Conservation (phyloP, 2,888 invertebrate species). For the Epicampocera succincta region DNA sequence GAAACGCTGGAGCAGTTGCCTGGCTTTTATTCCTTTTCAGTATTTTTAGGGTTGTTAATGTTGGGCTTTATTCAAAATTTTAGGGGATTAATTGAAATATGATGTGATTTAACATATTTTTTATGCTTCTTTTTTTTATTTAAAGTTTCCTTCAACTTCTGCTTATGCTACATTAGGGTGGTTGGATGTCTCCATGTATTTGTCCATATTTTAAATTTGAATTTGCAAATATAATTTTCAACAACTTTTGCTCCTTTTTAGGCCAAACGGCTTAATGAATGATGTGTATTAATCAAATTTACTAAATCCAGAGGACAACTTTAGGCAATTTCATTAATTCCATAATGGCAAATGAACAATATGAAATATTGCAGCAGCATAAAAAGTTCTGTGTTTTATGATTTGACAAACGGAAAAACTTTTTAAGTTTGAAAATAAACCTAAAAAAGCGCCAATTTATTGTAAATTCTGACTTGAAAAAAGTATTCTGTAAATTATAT, state of each 20-base stretch:
- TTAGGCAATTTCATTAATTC: constrained; percentile 40
- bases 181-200: background rate
- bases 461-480: too few relatives aligned
- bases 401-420: too few relatives aligned
- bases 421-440: too few relatives aligned
- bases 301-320: constrained; percentile 50
- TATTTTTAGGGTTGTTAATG: constrained; percentile 16
- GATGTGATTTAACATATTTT: constrained; percentile 59
- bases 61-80: constrained; percentile 32
- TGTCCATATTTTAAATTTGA: background rate
- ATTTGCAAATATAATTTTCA: constrained; percentile 20
- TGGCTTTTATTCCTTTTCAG: background rate
- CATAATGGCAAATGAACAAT: background rate
- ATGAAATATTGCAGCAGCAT: constrained; percentile 4
- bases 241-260: background rate
- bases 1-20: background rate
- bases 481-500: too few relatives aligned
- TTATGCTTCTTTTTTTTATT: background rate
- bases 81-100: constrained; percentile 63
- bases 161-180: too few relatives aligned
- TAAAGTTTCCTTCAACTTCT: background rate
- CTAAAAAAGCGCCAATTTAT: too few relatives aligned
- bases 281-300: constrained; percentile 52
- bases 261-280: constrained; percentile 27
- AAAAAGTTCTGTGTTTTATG: too few relatives aligned